Percentiles rank a stretch among this genome's conserved stretches.
Conservation (phyloP, 2,888 invertebrate species). For the Allolobophora icterica region DNA sequence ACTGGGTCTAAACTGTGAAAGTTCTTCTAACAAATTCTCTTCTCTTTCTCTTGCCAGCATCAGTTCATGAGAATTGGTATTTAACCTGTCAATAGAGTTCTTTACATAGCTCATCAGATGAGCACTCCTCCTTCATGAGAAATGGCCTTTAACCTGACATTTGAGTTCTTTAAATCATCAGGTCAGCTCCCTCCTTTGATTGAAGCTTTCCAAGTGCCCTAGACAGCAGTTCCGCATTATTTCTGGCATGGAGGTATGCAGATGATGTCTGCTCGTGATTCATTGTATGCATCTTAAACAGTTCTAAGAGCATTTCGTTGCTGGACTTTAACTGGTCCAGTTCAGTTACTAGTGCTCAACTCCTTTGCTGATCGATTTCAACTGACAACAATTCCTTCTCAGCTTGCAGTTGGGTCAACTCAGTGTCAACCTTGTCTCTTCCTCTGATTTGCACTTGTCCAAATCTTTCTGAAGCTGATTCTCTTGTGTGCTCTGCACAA, state of each 20-base stretch:
- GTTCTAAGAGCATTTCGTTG: not conserved
- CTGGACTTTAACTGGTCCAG: not conserved
- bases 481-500: not conserved
- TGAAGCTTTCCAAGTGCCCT: not conserved
- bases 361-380: not conserved
- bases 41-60: not conserved
- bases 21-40: not conserved
- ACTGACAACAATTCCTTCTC: not conserved
- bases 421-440: not conserved
- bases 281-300: not conserved
- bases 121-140: no score
- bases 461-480: not conserved
- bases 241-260: not conserved
- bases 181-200: not conserved
- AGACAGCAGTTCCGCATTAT: not conserved
- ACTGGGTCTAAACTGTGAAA: not conserved
- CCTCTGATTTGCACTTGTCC: not conserved
- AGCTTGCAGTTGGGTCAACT: not conserved
- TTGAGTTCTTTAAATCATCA: not conserved
- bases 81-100: no score
- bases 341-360: not conserved
- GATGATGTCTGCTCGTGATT: not conserved
- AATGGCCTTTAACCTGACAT: not conserved
- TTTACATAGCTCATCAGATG: no score
- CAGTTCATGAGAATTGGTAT: no score